Evolutionary conservation across 2,888 invertebrate genomes (phyloP), one percentile per base, ranked within the genome.

Genomic region (Hemistola chrysoprasaria): DNA sequence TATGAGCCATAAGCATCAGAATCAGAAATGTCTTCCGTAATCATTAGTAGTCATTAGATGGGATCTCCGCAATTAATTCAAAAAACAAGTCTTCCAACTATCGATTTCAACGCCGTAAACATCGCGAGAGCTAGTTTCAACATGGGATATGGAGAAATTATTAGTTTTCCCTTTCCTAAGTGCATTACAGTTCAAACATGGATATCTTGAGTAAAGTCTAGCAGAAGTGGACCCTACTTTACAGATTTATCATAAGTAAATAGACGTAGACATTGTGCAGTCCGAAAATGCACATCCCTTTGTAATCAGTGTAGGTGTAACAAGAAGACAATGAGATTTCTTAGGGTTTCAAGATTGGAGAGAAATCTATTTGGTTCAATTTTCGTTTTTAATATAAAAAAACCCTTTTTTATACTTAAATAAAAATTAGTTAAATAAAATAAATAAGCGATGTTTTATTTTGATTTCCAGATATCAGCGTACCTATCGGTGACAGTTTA

Each of bases 401-500:
- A n/a, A n/a, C n/a, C n/a, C n/a, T n/a, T n/a, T n/a, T n/a, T n/a
- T n/a, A n/a, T n/a, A n/a, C n/a, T n/a, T n/a, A n/a, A n/a, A n/a
- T n/a, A n/a, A n/a, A n/a, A n/a, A n/a, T n/a, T n/a, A n/a, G n/a
- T n/a, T n/a, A n/a, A n/a, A n/a, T n/a, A n/a, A n/a, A n/a, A n/a
- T n/a, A n/a, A n/a, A n/a, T n/a, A n/a, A n/a, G n/a, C n/a, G n/a
- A n/a, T n/a, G n/a, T n/a, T n/a, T n/a, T n/a, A 16, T 7, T 9
- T 6, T 2, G 11, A 10, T 21, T 47, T 26, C 6, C 84, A 96
- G 95, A 94, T 95, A 64, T 94, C 95, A 38, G 94, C 94, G 32
- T 96, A 94, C 57, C 87, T 96, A 10, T 95, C 95, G 1, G 93
- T 96, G 50, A 96, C 96, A 2, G 95, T 96, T 3, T 96, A 96